These are phyloP conservation scores for Chesias legatella DNA, from an alignment of 2,888 invertebrate species.

Conservation along the genomic window DNA sequence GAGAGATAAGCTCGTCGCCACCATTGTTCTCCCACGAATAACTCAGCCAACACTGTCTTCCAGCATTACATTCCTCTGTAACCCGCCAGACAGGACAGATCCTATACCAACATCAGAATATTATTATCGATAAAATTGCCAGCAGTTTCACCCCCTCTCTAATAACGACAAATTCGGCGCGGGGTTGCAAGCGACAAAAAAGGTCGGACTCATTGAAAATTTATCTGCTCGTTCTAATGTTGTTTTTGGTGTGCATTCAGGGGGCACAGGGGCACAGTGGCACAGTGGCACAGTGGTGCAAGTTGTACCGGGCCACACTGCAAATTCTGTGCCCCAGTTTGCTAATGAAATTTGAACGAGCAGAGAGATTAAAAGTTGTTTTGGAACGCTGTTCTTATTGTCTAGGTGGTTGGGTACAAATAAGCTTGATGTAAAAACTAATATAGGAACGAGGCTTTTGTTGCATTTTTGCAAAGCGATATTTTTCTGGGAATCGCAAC, in stretches of 20 bases:
- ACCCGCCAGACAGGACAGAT: no score
- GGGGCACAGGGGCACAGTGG: no score
- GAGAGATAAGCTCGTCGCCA: no score
- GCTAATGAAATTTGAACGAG: constrained; percentile 63
- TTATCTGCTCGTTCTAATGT: constrained; percentile 56
- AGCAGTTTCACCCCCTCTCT: constrained; percentile 37
- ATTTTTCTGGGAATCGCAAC: no score
- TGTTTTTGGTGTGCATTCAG: constrained; percentile 53
- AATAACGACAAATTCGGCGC: constrained; percentile 41
- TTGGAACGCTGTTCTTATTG: constrained; percentile 23
- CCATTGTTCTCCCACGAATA: no score
- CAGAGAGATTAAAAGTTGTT: constrained; percentile 33
- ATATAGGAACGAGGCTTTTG: no score
- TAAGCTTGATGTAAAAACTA: no score
- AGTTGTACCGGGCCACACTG: constrained; percentile 3
- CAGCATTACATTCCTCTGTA: no score
- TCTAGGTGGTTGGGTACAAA: neutral
- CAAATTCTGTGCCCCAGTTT: constrained; percentile 31
- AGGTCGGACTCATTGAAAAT: constrained; percentile 61
- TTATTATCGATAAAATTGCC: constrained; percentile 18
- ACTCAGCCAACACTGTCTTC: no score
- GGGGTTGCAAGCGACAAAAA: constrained; percentile 59
- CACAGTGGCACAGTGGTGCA: no score
- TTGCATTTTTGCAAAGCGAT: no score
- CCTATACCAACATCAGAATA: no score